Conservation (phyloP, 2,797 vertebrate species). For the Semotilus atromaculatus region DNA sequence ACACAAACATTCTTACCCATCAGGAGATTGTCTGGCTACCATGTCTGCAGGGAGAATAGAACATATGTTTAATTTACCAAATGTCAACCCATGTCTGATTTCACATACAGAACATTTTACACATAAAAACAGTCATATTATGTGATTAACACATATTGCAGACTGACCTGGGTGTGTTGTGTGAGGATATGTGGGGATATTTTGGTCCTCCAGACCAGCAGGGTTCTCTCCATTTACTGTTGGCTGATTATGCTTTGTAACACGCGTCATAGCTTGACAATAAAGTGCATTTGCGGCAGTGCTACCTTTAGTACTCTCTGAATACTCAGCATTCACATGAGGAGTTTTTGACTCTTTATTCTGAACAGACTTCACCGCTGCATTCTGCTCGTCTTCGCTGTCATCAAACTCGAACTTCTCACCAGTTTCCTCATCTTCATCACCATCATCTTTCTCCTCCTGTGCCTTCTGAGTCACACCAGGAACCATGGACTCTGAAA, state of each 20-base stretch:
- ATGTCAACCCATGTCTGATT: background rate
- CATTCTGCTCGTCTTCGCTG: conserved; percentile 71
- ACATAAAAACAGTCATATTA: background rate
- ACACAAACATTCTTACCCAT: conserved; percentile 59
- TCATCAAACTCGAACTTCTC: conserved; percentile 82
- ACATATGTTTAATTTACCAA: background rate
- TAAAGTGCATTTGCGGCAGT: conserved; percentile 46
- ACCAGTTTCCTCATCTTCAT: conserved; percentile 76
- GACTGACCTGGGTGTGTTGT: conserved; percentile 39
- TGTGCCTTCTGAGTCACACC: conserved; percentile 50
- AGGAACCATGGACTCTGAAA: conserved; percentile 60
- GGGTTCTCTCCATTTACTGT: conserved; percentile 46
- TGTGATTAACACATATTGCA: background rate
- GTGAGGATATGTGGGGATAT: background rate
- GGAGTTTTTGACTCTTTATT: conserved; percentile 24
- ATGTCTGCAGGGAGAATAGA: conserved; percentile 49
- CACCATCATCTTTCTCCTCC: conserved; percentile 62
- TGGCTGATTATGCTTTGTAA: background rate
- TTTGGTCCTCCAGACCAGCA: conserved; percentile 56
- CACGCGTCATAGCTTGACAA: conserved; percentile 50
- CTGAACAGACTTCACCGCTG: conserved; percentile 35
- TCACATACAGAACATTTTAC: background rate
- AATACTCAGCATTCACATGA: background rate
- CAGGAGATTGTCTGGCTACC: conserved; percentile 55
- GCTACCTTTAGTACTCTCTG: conserved; percentile 39